A percentile compares a stretch with the other conserved stretches of the same genome.
phyloP scores from a whole-genome alignment of 2,888 invertebrate species.

The Sphaerophoria taeniata region DNA sequence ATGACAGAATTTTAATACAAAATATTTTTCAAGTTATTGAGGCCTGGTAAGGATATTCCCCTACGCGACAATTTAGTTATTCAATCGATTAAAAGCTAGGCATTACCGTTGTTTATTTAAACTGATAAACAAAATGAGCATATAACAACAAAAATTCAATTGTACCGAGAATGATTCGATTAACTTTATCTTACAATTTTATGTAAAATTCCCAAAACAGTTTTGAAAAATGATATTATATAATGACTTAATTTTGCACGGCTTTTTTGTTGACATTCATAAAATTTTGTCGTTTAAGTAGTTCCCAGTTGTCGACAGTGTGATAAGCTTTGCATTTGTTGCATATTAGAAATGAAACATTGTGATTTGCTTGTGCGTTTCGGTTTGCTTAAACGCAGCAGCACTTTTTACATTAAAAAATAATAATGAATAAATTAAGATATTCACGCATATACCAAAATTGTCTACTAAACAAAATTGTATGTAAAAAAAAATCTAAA shows the following conservation, averaged over 20 bases:
- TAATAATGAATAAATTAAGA: conserved; percentile 21
- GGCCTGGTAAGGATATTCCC: conserved; percentile 16
- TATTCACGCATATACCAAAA: conserved; percentile 20
- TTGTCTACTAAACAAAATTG: not conserved
- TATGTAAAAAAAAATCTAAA: too few relatives aligned
- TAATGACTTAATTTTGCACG: conserved; percentile 11
- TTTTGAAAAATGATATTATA: conserved; percentile 22
- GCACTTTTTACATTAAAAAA: conserved; percentile 25
- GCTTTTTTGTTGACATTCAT: conserved; percentile 37
- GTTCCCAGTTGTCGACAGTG: conserved; percentile 21
- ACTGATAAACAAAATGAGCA: conserved; percentile 72
- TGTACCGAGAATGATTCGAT: conserved; percentile 68
- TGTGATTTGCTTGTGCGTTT: conserved; percentile 24
- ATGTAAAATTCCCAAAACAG: conserved; percentile 10
- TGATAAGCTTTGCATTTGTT: not conserved
- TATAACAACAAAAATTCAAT: conserved; percentile 75
- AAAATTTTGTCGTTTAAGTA: conserved; percentile 13
- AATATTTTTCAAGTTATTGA: too few relatives aligned
- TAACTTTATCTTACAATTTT: conserved; percentile 45
- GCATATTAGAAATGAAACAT: conserved; percentile 53
- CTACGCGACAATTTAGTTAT: conserved; percentile 69
- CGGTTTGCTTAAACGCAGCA: conserved; percentile 31
- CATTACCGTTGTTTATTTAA: conserved; percentile 69
- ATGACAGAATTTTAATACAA: too few relatives aligned
- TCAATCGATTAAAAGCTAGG: conserved; percentile 70